Evolutionary conservation across 2,888 invertebrate genomes (phyloP).

Genomic region (Lasioglossum pauxillum): DNA sequence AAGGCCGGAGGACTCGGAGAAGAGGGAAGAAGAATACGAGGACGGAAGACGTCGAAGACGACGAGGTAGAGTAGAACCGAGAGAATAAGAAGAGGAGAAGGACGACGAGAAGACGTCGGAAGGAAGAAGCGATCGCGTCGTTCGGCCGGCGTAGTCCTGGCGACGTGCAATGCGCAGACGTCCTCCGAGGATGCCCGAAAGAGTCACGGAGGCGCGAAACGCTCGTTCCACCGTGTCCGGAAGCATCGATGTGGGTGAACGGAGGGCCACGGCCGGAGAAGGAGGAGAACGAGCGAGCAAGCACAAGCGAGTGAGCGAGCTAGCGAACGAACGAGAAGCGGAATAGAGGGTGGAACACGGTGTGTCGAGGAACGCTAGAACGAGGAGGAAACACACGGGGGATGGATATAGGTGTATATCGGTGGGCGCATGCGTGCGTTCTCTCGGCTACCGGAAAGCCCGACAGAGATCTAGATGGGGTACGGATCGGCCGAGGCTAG

Average conservation of each 20-base stretch:
- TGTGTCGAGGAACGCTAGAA: background rate
- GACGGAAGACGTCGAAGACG: background rate
- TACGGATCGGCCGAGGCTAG: slow-evolving; percentile 46
- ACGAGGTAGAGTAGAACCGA: background rate
- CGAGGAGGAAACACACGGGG: slow-evolving; percentile 33
- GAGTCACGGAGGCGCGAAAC: slow-evolving; percentile 64
- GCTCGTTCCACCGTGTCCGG: slow-evolving; percentile 59
- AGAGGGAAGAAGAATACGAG: background rate
- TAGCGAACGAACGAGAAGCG: slow-evolving; percentile 44
- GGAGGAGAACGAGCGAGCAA: slow-evolving; percentile 10
- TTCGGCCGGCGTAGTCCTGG: slow-evolving; percentile 24
- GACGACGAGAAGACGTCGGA: background rate
- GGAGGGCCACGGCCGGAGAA: slow-evolving; percentile 47
- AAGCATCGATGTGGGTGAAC: slow-evolving; percentile 70
- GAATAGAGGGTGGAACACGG: slow-evolving; percentile 25
- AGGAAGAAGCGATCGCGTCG: background rate
- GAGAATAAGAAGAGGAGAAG: background rate
- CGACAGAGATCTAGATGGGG: slow-evolving; percentile 54
- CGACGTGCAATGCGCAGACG: slow-evolving; percentile 65
- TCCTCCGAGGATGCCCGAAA: slow-evolving; percentile 58
- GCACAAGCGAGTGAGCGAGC: background rate
- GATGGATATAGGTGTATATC: slow-evolving; percentile 20
- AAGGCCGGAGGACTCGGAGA: background rate
- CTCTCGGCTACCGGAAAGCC: slow-evolving; percentile 24
- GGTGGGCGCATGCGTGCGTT: slow-evolving; percentile 44